Evolutionary conservation across 1,140 invertebrate genomes (phyloP), one percentile per base, ranked within the genome.

Genomic region (Muscidifurax raptorellus): DNA sequence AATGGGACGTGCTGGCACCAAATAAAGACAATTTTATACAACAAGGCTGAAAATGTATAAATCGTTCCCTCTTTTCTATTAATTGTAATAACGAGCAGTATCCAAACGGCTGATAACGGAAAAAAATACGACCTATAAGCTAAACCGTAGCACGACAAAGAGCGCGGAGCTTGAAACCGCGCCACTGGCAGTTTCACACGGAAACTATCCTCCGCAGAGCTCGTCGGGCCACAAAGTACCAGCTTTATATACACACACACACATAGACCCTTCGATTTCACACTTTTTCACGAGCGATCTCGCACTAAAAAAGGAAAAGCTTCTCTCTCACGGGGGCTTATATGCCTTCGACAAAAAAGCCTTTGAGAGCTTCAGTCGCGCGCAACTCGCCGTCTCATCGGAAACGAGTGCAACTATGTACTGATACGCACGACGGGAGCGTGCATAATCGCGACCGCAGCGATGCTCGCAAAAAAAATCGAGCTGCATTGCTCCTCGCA

Each of bases 371-470:
- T 64, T 30, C 5, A 22, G 32, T 44, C 6, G 0, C 52, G 69
- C 28, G n/a, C 22, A 12, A 59, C 67, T 52, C 30, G 25, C 79
- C 6, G 67, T 74, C 69, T 47, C 69, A 59, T 52, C 69, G 52
- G n/a, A 66, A 82, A 64, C 64, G 80, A 40, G 30, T 28, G 30
- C 66, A 75, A 82, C 71, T 44, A 40, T 40, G 7, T 40, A 66
- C 71, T 75, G 47, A 75, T 40, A 59, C 52, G 52, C 52, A n/a
- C 15, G 52, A n/a, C 52, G 22, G 18, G 2, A 59, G 52, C 52
- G 22, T 59, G 22, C n/a, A 59, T 59, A 59, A 59, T 59, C 52
- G n/a, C n/a, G 52, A 4, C 1, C 0, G 22, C 13, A 27, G 25
- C 0, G 1, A 25, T 2, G 2, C 36, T 40, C 10, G 22, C 25